These are phyloP conservation scores for Ciconia nigra DNA, from an alignment of 2,797 vertebrate species.

Conservation along the genomic window DNA sequence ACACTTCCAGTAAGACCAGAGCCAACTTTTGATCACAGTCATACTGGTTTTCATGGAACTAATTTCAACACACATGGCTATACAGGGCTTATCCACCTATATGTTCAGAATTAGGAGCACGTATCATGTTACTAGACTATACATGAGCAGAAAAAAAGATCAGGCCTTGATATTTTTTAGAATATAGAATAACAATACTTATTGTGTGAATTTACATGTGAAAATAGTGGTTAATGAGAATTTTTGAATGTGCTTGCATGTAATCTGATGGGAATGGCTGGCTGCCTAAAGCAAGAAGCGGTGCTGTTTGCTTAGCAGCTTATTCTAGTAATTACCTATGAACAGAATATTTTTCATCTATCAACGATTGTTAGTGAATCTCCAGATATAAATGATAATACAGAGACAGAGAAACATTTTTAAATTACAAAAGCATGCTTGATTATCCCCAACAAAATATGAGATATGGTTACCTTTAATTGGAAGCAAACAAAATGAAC, in stretches of 20 bases:
- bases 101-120: not conserved
- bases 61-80: not conserved
- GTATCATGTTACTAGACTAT: not conserved
- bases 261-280: not conserved
- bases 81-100: not conserved
- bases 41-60: not conserved
- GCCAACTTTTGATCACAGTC: not conserved
- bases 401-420: constrained; percentile 32
- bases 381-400: constrained; percentile 76
- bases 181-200: not conserved
- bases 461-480: constrained; percentile 61
- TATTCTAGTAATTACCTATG: not conserved
- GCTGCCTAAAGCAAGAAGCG: not conserved
- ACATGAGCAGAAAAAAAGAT: not conserved
- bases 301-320: not conserved
- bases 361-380: not conserved
- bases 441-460: constrained; percentile 59
- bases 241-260: not conserved
- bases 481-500: constrained; percentile 65
- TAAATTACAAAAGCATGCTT: constrained; percentile 73
- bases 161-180: not conserved
- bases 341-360: not conserved
- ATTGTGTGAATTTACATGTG: not conserved
- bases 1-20: not conserved
- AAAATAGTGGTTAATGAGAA: not conserved